Percentiles rank a stretch among this genome's conserved stretches.
Conservation (phyloP, 2,888 invertebrate genomes). For the Chrysopilus asiliformis region DNA sequence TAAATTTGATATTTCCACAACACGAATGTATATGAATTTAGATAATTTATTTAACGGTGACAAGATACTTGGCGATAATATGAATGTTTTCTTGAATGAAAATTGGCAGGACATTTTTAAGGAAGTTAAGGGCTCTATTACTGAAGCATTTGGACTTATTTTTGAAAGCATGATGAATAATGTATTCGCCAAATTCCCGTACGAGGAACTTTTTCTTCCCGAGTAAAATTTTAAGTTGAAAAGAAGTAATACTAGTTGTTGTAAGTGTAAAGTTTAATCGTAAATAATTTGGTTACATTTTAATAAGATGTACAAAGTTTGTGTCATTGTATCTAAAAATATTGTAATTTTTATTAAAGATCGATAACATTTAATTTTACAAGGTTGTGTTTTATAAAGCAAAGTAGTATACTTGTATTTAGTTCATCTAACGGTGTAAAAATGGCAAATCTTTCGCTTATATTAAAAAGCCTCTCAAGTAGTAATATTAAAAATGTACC, state of each 20-base stretch:
- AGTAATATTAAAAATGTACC: too few species aligned
- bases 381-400: too few species aligned
- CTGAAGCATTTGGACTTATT: slow-evolving; percentile 22
- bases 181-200: slow-evolving; percentile 20
- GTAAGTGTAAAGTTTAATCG: not conserved
- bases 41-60: slow-evolving; percentile 37
- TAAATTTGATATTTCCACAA: slow-evolving; percentile 18
- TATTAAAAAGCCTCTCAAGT: too few species aligned
- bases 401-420: too few species aligned
- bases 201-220: slow-evolving; percentile 24
- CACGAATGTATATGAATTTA: slow-evolving; percentile 22
- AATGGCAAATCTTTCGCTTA: too few species aligned
- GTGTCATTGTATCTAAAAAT: too few species aligned
- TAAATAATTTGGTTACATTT: too few species aligned
- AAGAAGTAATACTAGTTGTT: not conserved
- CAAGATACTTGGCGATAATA: slow-evolving; percentile 34
- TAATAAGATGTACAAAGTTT: too few species aligned
- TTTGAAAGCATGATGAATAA: slow-evolving; percentile 22
- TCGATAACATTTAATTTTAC: too few species aligned
- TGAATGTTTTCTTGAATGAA: slow-evolving; percentile 38
- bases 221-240: not conserved
- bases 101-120: slow-evolving; percentile 32
- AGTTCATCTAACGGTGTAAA: too few species aligned
- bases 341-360: too few species aligned
- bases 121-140: slow-evolving; percentile 25